phyloP scores from a whole-genome alignment of 2,888 invertebrate genomes.

The Dinocampus coccinellae region DNA sequence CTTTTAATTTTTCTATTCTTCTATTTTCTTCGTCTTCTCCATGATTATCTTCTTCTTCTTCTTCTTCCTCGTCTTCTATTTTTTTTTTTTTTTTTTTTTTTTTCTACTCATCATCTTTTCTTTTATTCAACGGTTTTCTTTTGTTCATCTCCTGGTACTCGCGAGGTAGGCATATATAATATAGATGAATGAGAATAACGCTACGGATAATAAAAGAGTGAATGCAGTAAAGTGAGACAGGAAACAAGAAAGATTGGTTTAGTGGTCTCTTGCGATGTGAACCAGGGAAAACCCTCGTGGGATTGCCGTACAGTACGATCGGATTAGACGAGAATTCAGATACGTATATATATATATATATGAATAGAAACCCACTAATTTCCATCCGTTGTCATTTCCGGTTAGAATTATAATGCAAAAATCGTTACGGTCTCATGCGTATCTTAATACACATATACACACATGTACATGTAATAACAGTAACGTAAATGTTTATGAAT shows the following conservation, averaged over 20 bases:
- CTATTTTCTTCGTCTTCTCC: too few relatives aligned
- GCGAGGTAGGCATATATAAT: neutral
- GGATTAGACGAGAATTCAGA: conserved; percentile 5
- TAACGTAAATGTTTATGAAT: neutral
- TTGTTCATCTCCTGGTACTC: neutral
- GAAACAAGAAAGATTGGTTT: conserved; percentile 10
- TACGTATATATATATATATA: neutral
- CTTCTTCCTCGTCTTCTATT: neutral
- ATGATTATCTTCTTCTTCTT: neutral
- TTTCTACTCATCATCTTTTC: neutral
- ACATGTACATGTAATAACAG: neutral
- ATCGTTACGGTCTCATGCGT: neutral
- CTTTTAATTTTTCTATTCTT: too few relatives aligned
- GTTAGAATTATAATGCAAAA: neutral
- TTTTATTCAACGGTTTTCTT: neutral
- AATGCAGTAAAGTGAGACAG: neutral
- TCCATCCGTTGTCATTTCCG: conserved; percentile 1
- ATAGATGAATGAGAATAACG: neutral
- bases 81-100: neutral
- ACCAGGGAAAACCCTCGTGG: neutral
- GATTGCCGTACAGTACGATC: conserved; percentile 7
- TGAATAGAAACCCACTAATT: neutral
- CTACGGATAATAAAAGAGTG: conserved; percentile 1
- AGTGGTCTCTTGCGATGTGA: neutral
- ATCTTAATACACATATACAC: neutral